These are phyloP conservation scores for Lonchura striata DNA, from an alignment of 2,113 vertebrate species.

Conservation along the genomic window DNA sequence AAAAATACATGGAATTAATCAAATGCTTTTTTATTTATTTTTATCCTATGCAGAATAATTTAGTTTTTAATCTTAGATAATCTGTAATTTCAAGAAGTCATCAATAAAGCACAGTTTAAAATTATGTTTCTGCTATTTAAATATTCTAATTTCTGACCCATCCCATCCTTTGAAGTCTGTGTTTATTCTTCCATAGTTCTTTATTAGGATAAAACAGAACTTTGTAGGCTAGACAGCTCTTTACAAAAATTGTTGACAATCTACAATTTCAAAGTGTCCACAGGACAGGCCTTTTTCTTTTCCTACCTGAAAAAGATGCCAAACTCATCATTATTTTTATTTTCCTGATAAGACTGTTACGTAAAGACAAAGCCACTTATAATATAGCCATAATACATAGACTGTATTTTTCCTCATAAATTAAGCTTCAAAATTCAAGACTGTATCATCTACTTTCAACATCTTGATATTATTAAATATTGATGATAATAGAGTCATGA, in stretches of 20 bases:
- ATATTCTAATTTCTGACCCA: background rate
- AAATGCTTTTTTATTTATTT: background rate
- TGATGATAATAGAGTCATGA: background rate
- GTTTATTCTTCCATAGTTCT: background rate
- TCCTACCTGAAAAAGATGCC: background rate
- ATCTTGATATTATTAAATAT: background rate
- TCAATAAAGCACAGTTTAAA: background rate
- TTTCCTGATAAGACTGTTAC: background rate
- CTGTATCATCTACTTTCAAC: background rate
- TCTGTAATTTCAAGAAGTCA: background rate
- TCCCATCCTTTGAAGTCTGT: background rate
- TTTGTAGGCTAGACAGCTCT: background rate
- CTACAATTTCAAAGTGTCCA: background rate
- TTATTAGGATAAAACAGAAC: background rate
- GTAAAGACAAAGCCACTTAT: background rate
- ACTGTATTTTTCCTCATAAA: background rate
- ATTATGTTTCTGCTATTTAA: background rate
- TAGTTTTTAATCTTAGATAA: background rate
- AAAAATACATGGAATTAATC: rapidly evolving
- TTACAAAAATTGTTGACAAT: background rate
- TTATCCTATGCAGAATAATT: background rate
- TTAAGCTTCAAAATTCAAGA: background rate
- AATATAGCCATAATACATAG: background rate
- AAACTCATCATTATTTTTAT: background rate
- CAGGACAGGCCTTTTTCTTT: background rate